These are phyloP conservation scores for Dicyrtoma fusca DNA, from an alignment of 2,888 invertebrate species.

Conservation along the genomic window DNA sequence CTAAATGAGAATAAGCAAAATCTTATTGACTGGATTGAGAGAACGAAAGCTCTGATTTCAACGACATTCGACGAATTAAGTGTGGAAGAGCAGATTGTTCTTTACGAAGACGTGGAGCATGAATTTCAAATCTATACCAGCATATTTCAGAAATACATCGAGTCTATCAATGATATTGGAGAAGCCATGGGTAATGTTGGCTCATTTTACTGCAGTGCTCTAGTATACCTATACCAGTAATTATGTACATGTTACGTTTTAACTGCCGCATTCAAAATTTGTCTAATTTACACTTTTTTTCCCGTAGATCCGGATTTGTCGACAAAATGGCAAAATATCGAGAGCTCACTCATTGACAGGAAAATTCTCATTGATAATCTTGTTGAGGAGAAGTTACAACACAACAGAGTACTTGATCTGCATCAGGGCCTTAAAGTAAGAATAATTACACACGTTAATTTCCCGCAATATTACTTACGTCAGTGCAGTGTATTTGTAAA, in stretches of 20 bases:
- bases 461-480: too few species aligned
- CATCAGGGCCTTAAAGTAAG: slow-evolving; percentile 23
- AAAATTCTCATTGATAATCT: slow-evolving; percentile 31
- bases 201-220: too few species aligned
- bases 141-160: slow-evolving; percentile 33
- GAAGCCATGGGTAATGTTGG: slow-evolving; percentile 41
- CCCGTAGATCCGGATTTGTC: slow-evolving; percentile 20
- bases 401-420: slow-evolving; percentile 21
- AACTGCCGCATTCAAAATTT: too few species aligned
- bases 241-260: too few species aligned
- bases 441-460: too few species aligned
- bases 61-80: slow-evolving; percentile 62
- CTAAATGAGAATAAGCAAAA: slow-evolving; percentile 48
- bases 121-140: slow-evolving; percentile 61
- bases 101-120: slow-evolving; percentile 63
- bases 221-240: too few species aligned
- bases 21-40: slow-evolving; percentile 45
- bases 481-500: too few species aligned
- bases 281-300: background rate
- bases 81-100: slow-evolving; percentile 63
- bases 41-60: slow-evolving; percentile 55
- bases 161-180: slow-evolving; percentile 24
- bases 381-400: slow-evolving; percentile 24
- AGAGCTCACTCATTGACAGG: slow-evolving; percentile 9
- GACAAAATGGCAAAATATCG: slow-evolving; percentile 21